Evolutionary conservation across 2,797 vertebrate species (phyloP).

Genomic region (Mormyrops boulengeri): DNA sequence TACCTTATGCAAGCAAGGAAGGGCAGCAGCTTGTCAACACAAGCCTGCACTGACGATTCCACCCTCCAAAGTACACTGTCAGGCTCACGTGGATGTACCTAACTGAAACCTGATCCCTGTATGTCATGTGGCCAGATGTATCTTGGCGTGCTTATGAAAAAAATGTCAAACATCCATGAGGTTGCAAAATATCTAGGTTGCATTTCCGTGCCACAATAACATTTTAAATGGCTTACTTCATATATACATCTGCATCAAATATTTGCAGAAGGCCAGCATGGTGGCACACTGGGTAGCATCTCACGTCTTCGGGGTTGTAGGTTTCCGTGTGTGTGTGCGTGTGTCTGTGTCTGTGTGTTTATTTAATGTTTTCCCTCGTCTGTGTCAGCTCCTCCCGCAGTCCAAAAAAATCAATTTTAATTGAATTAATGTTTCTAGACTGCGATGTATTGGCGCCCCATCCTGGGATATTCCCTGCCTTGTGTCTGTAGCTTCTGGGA

Average conservation of each 20-base stretch:
- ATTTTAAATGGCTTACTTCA: not conserved
- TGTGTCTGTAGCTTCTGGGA: not conserved
- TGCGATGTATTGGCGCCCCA: not conserved
- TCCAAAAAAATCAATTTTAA: not conserved
- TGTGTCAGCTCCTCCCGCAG: not conserved
- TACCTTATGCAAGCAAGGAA: not conserved
- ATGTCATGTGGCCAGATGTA: not conserved
- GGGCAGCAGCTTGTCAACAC: not conserved
- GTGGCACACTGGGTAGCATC: not conserved
- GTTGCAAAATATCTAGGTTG: not conserved
- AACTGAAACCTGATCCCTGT: not conserved
- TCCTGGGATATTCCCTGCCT: not conserved
- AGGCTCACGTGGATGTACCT: not conserved
- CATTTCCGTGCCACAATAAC: not conserved
- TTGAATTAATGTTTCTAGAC: not conserved
- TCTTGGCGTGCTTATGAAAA: not conserved
- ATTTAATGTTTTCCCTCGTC: not conserved
- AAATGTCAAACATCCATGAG: not conserved
- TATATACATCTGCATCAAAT: not conserved
- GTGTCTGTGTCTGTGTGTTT: not conserved
- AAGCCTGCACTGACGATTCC: not conserved
- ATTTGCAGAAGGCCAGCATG: not conserved
- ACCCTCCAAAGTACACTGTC: not conserved
- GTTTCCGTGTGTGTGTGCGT: not conserved
- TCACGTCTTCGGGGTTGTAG: not conserved